Base-by-base conservation (phyloP, 2,888 invertebrate species). In the Anodontia alba region DNA sequence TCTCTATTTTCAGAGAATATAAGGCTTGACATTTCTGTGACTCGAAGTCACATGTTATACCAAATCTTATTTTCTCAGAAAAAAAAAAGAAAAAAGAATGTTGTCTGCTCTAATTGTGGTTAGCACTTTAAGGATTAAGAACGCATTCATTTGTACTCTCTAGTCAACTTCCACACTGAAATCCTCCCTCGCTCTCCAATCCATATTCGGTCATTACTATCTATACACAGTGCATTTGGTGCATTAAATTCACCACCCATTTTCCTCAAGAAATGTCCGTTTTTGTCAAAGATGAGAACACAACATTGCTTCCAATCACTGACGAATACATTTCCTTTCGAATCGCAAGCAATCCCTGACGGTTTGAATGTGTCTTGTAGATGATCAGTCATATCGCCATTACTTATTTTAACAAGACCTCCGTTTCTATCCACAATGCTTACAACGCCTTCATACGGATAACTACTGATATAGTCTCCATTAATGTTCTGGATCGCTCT, bases 341-440 rank as follows among this genome's bases (percentile, higher is more conserved):
- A 31, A 62, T 62, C 62, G 29, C 62, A 62, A 1, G 23, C 33
- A 15, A 62, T 33, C 20, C 62, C 62, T 15, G 62, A 62, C 31
- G 62, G 62, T 33, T 62, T 62, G 33, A 62, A 62, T 23, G 12
- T 62, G 5, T 62, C 62, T 20, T 62, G 62, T 20, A 62, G 1
- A 15, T 15, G 33, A 33, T 62, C 62, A 29, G 17, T 62, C 20
- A 29, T 62, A 17, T 62, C 62, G 1, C 62, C 62, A 62, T 62
- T 62, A 17, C 62, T 62, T 33, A 62, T 62, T 62, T 62, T 62
- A 5, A 62, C 33, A 31, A 62, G 62, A 17, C 33, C 62, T 31
- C 62, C 62, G 20, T 17, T 33, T 33, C 29, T 62, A 33, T 62
- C 33, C 31, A 62, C 62, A 33, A 62, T 62, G 17, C 62, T 62